These are phyloP conservation scores for Botia almorhae DNA, from an alignment of 2,797 vertebrate genomes.

Conservation along the genomic window DNA sequence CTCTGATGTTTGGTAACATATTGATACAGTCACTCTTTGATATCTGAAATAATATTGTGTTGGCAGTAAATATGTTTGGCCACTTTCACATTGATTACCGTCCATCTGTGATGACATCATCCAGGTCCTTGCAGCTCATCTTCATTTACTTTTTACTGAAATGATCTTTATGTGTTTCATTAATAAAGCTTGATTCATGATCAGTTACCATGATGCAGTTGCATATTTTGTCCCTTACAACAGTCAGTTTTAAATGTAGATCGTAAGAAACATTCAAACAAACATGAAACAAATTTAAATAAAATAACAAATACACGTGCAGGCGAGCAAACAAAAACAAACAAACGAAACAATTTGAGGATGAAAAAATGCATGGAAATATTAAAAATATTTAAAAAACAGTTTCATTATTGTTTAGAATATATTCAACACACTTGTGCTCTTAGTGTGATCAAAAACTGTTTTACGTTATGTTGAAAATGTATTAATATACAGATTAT, in stretches of 20 bases:
- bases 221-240: constrained; percentile 55
- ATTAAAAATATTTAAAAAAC: too few species aligned
- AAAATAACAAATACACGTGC: too few species aligned
- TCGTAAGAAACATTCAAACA: not conserved
- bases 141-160: constrained; percentile 31
- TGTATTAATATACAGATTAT: too few species aligned
- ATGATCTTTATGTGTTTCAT: constrained; percentile 22
- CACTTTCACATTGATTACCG: constrained; percentile 25
- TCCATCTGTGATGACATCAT: constrained; percentile 40
- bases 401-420: too few species aligned
- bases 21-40: not conserved
- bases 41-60: not conserved
- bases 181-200: constrained; percentile 56
- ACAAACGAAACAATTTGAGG: too few species aligned
- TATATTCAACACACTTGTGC: too few species aligned
- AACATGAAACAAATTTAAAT: not conserved
- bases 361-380: too few species aligned
- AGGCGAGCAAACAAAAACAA: too few species aligned
- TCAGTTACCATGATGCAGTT: constrained; percentile 44
- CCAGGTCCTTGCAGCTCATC: constrained; percentile 35
- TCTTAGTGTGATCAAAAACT: too few species aligned
- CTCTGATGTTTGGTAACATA: not conserved
- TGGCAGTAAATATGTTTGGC: constrained; percentile 5
- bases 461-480: too few species aligned
- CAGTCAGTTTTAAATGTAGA: constrained; percentile 2